Conservation (phyloP, 1,140 invertebrate genomes). For the Ylistrum balloti region DNA sequence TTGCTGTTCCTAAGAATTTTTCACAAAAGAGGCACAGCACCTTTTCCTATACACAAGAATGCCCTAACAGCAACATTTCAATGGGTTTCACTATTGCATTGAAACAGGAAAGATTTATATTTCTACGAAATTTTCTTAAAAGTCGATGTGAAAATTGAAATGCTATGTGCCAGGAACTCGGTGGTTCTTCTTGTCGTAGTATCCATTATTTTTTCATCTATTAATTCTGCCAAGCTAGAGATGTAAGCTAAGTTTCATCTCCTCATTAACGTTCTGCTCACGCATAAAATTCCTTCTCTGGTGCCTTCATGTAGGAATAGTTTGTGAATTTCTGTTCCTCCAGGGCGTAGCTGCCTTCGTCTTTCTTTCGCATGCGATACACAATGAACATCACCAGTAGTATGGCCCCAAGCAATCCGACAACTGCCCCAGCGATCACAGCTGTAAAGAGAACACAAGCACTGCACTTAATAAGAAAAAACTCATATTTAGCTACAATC, state of each 20-base stretch:
- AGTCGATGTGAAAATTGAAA: not conserved
- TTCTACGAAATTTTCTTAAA: not conserved
- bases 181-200: not conserved
- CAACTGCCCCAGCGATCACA: conserved; percentile 98
- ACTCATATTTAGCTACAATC: too few relatives aligned
- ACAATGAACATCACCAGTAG: conserved; percentile 99
- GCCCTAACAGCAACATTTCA: not conserved
- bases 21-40: not conserved
- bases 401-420: conserved; percentile 97
- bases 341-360: conserved; percentile 98
- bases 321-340: conserved; percentile 97
- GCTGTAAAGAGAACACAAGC: conserved; percentile 86
- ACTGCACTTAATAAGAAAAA: too few relatives aligned
- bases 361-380: conserved; percentile 99
- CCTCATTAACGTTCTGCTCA: conserved; percentile 84
- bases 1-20: not conserved
- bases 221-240: not conserved
- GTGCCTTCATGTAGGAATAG: conserved; percentile 94
- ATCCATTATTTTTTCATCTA: not conserved
- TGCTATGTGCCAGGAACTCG: not conserved
- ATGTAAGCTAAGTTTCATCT: not conserved
- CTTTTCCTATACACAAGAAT: not conserved
- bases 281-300: conserved; percentile 97
- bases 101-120: not conserved
- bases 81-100: conserved; percentile 13